Conservation (phyloP, 2,797 vertebrate species). For the Pempheris klunzingeri region DNA sequence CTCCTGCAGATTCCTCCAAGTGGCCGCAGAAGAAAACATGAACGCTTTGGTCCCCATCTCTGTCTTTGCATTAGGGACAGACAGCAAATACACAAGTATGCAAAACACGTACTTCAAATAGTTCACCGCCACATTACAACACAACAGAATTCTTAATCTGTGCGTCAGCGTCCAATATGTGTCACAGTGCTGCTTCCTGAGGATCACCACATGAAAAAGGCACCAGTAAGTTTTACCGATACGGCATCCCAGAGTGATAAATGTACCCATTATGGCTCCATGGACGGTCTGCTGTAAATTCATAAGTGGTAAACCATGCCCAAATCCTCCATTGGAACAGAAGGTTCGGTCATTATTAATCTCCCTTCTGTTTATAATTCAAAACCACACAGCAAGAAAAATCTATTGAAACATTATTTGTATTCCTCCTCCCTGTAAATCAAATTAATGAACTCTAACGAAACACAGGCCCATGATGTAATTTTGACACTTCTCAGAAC, state of each 20-base stretch:
- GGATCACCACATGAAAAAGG: conserved; percentile 42
- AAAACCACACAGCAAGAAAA: conserved; percentile 24
- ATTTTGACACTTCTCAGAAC: conserved; percentile 59
- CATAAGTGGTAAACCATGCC: conserved; percentile 8
- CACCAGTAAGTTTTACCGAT: conserved; percentile 19
- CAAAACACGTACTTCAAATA: neutral
- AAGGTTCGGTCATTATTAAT: conserved; percentile 22
- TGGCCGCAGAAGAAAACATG: neutral
- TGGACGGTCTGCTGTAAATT: conserved; percentile 18
- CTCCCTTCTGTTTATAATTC: conserved; percentile 41
- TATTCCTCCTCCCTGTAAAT: conserved; percentile 43
- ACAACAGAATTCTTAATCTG: conserved; percentile 27
- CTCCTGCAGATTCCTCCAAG: neutral
- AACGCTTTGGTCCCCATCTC: neutral
- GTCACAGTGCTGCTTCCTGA: conserved; percentile 25
- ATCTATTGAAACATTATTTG: conserved; percentile 31
- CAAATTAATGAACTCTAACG: conserved; percentile 38
- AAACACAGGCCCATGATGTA: conserved; percentile 50
- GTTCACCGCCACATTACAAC: conserved; percentile 20
- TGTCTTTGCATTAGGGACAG: neutral
- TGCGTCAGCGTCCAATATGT: conserved; percentile 33
- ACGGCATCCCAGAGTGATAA: neutral
- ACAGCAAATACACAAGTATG: conserved; percentile 13
- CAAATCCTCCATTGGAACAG: conserved; percentile 35
- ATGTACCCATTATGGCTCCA: neutral